Percentiles rank a stretch among this genome's conserved stretches.
Evolutionary conservation across 2,113 vertebrate species (phyloP).

Genomic region (Myxocyprinus asiaticus): DNA sequence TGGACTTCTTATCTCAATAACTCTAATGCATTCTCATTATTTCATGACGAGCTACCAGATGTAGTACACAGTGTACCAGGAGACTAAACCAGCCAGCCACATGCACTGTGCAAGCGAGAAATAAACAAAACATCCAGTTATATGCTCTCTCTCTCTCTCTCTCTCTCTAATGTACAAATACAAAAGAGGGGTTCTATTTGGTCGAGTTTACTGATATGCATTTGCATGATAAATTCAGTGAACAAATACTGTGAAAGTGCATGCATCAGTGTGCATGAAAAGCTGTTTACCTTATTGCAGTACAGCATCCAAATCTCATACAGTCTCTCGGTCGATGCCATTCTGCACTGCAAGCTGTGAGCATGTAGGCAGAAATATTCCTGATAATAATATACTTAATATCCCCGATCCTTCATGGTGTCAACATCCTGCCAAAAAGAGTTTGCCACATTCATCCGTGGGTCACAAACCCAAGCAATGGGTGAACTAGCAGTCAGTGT

Average conservation of each 20-base stretch:
- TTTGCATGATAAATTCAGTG: background rate
- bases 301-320: slow-evolving; percentile 99
- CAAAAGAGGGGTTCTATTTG: too few relatives aligned
- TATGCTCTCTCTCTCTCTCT: background rate
- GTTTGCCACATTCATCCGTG: slow-evolving; percentile 4
- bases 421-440: background rate
- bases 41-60: background rate
- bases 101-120: background rate
- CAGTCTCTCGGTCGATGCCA: slow-evolving; percentile 95
- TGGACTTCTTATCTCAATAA: too few relatives aligned
- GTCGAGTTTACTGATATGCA: background rate
- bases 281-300: slow-evolving; percentile 86
- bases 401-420: slow-evolving; percentile 39
- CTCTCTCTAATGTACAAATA: too few relatives aligned
- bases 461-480: slow-evolving; percentile 1
- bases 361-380: slow-evolving; percentile 41
- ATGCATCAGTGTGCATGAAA: background rate
- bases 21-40: background rate
- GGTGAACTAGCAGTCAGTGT: background rate
- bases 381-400: slow-evolving; percentile 17
- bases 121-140: background rate
- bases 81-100: background rate
- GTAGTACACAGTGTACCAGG: slow-evolving; percentile 20
- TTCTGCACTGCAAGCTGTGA: slow-evolving; percentile 66
- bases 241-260: background rate